Conservation (phyloP, 2,797 vertebrate genomes). For the Alouatta caraya region DNA sequence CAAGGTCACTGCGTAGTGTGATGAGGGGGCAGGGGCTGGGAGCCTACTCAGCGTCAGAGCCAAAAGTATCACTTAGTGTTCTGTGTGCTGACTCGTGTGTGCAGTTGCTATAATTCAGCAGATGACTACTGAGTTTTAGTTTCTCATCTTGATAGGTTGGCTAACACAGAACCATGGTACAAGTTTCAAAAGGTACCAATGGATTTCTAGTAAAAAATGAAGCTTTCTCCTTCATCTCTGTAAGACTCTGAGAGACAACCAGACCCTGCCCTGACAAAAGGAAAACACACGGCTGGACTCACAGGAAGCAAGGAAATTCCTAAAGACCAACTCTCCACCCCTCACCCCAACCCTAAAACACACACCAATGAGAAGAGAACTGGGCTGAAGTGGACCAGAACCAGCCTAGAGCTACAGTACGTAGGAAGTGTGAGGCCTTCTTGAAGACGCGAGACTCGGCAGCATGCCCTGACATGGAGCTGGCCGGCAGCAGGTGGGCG, state of each 20-base stretch:
- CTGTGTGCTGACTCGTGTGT: accelerated
- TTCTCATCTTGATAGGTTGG: not conserved
- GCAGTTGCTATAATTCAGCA: not conserved
- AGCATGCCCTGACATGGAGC: not conserved
- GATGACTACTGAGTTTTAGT: not conserved
- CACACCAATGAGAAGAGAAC: not conserved
- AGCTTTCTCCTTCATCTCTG: not conserved
- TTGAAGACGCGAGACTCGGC: accelerated
- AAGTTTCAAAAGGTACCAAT: not conserved
- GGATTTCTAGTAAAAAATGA: not conserved
- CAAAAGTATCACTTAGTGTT: accelerated
- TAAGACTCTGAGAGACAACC: not conserved
- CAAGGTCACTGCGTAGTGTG: accelerated
- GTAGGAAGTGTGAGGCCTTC: not conserved
- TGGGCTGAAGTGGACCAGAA: not conserved
- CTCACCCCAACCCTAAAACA: accelerated
- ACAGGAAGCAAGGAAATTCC: not conserved
- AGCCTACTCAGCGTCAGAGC: not conserved
- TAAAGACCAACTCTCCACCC: accelerated
- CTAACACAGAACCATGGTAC: accelerated
- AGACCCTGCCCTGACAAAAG: not conserved
- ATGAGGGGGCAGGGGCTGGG: accelerated
- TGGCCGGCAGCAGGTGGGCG: not conserved
- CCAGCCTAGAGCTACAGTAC: not conserved
- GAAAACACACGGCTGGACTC: not conserved